Percentiles rank a stretch among this genome's conserved stretches.
Evolutionary conservation across 2,113 vertebrate species (phyloP).

Genomic region (Calyptomena viridis): DNA sequence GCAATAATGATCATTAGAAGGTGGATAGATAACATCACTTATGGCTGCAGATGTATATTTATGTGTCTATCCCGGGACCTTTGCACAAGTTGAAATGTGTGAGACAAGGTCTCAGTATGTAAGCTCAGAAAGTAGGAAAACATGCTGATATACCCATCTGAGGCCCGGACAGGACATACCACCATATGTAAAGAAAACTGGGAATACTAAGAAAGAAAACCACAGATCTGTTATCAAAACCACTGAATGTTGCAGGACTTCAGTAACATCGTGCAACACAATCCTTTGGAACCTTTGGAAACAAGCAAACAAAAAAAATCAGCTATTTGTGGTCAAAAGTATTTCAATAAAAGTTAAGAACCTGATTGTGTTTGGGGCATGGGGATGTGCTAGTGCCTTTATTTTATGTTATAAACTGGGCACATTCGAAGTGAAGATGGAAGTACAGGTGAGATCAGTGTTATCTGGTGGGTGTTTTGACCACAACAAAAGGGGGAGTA

Average conservation of each 20-base stretch:
- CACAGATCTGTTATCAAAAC: neutral
- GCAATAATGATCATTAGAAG: neutral
- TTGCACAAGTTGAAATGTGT: too few relatives aligned
- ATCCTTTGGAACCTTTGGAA: neutral
- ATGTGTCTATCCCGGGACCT: too few relatives aligned
- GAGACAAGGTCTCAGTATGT: neutral
- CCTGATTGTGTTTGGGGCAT: accelerated
- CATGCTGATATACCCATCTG: neutral
- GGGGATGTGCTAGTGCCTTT: neutral
- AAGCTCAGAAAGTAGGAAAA: neutral
- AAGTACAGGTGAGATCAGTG: neutral
- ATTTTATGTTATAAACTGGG: neutral
- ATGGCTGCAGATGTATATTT: neutral
- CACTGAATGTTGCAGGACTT: neutral
- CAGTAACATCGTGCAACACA: neutral
- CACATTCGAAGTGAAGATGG: neutral
- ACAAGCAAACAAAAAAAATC: neutral
- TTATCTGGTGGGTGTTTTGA: neutral
- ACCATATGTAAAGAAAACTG: neutral
- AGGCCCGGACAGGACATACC: neutral
- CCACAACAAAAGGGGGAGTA: neutral
- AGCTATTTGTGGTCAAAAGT: neutral
- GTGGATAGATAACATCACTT: neutral
- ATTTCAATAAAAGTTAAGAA: neutral
- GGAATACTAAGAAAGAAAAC: neutral